Base-by-base conservation (phyloP, 1,140 invertebrate species). In the Orius insidiosus region DNA sequence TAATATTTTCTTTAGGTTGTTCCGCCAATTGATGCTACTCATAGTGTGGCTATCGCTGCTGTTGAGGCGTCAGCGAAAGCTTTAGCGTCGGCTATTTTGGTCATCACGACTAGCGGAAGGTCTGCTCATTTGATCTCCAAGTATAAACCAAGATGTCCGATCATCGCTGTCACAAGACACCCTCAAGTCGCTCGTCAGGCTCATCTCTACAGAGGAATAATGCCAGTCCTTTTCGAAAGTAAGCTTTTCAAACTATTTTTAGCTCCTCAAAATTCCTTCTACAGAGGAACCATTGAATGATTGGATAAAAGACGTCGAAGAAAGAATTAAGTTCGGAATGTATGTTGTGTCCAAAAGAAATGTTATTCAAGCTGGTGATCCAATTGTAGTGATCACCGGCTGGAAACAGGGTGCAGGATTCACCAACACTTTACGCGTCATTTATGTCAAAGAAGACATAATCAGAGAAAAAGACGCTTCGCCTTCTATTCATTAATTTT, bases 391-490 rank as follows among this genome's bases (percentile, higher is more conserved):
- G 10, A 45, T 45, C 13, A 45, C 44, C 34, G 32, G 34, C 9
- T 45, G 32, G 32, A 34, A 35, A 11, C 44, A 35, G 16, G 34
- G 34, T 31, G 81, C 90, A 52, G 95, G 95, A 49, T 93, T 80
- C 59, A 98, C 94, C 58, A 98, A 98, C 71, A 98, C 93, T 52
- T 76, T 97, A 68, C 78, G 94, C 52, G 75, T 98, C 62, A 77
- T 96, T 78, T 89, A 76, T 62, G 85, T 84, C 68, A 47, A 49
- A 18, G 53, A 57, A n/a, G 46, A 56, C n/a, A 13, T 50, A 18
- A 7, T 24, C 24, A 24, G 24, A 24, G 24, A 24, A 24, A 24
- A 24, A 24, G 24, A 24, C 24, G 24, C 24, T 24, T 24, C 24
- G 7, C 24, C 24, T 24, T 24, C 24, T 4, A 24, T 24, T 7